Conservation (phyloP, 2,797 vertebrate genomes). For the Pithecia hirsuta region DNA sequence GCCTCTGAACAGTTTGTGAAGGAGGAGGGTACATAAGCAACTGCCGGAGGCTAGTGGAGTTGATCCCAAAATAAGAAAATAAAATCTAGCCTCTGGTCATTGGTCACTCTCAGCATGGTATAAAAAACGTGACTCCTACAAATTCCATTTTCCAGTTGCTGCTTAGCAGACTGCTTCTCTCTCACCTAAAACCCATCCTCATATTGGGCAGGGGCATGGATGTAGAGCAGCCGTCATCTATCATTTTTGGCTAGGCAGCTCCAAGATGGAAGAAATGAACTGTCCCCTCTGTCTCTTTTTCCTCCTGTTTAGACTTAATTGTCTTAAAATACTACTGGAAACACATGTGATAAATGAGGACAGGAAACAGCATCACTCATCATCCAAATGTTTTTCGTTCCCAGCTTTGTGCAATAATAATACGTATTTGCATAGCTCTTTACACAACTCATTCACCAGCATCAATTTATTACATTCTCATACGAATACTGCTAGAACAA, state of each 20-base stretch:
- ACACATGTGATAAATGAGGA: background rate
- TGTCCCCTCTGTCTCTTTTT: conserved; percentile 31
- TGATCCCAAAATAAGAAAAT: conserved; percentile 49
- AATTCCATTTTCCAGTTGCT: conserved; percentile 57
- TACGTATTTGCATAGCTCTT: background rate
- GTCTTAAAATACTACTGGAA: conserved; percentile 45
- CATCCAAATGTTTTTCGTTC: background rate
- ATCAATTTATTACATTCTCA: background rate
- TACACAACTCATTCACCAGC: background rate
- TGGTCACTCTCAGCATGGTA: conserved; percentile 44
- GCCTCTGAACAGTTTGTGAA: background rate
- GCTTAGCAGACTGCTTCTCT: conserved; percentile 42
- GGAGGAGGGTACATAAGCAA: background rate
- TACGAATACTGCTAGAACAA: background rate
- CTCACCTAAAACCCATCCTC: background rate
- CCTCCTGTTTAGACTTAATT: conserved; percentile 37
- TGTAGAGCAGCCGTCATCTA: background rate
- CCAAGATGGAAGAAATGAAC: conserved; percentile 58
- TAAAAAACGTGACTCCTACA: conserved; percentile 47
- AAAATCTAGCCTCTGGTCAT: background rate
- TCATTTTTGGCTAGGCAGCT: conserved; percentile 43
- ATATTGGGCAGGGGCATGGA: background rate
- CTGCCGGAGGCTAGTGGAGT: background rate
- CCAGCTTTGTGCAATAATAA: background rate
- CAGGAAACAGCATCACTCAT: conserved; percentile 14